Base-by-base conservation (phyloP, 1,140 invertebrate genomes). In the Drosophila paulistorum region DNA sequence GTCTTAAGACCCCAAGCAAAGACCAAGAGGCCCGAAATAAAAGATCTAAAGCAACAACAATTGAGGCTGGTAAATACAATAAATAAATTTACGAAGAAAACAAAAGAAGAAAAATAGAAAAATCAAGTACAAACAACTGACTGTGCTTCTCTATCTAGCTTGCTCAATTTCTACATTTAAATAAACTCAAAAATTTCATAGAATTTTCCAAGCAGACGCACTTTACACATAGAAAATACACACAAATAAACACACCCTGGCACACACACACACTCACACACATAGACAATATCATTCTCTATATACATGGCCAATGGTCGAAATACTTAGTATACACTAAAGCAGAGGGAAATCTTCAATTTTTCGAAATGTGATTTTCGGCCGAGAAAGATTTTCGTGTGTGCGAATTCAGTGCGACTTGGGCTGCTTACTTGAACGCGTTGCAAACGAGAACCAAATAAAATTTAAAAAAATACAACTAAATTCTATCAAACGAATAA, bases 401-500 rank as follows among this genome's bases (percentile, higher is more conserved):
- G 75, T 91, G 90, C 90, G 82, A 91, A 87, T 90, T 91, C 90
- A 91, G 90, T 91, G 90, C 90, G 90, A 91, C 85, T 91, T 91
- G 90, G 90, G 90, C 90, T 91, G 85, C 90, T 91, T 90, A 91
- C 90, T 89, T 86, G 90, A 91, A 91, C 90, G 90, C 90, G 90
- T 91, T 91, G 84, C 84, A 90, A 91, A 87, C 83, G 83, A 87
- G 83, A 87, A 87, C 77, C 71, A 51, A 23, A 20, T 30, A 30
- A 30, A 30, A 30, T 30, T 7, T 30, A 11, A 51, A 23, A 51
- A 23, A 51, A 51, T 17, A 48, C 7, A 17, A 17, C n/a, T 9
- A 20, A 39, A 13, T 39, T 20, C 45, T 20, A 85, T 65, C 74
- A 85, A 90, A 71, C 81, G 81, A 87, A 82, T 90, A 65, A 73